Base-by-base conservation (phyloP, 1,140 invertebrate genomes). In the Glomeris maerens region DNA sequence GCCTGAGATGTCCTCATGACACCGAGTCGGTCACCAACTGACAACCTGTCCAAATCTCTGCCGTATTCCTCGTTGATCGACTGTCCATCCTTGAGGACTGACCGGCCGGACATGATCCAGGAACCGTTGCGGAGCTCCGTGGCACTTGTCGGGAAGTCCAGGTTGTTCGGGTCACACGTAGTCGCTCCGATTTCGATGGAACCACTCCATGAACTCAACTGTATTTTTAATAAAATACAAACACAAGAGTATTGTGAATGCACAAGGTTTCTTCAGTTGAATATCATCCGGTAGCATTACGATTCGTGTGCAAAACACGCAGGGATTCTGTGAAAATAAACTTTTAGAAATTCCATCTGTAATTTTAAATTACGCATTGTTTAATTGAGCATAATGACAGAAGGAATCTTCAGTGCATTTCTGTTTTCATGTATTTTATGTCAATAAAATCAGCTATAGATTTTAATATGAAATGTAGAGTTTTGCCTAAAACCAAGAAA, bases 181-280 rank as follows among this genome's bases (percentile, higher is more conserved):
- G 88, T 91, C 10, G 93, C 81, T 28, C 91, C 91, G 60, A 94
- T 86, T 71, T 92, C 86, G 60, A 95, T 79, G 55, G 83, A 89
- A 22, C 89, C 89, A 67, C 82, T 89, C 87, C 89, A 93, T 36
- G 80, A 75, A 60, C 76, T 77, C 52, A 82, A 76, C 80, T 83
- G 50, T 41, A 63, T n/a, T n/a, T n/a, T n/a, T n/a, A 59, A 54
- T 54, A 57, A 55, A 47, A 36, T 3, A 51, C 40, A 55, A 52
- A 39, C 44, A 21, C 26, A 47, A 2, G 29, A 52, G 17, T 38
- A 28, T 7, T 47, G 20, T 25, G 49, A 7, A 29, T 22, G 21
- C n/a, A 22, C 22, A 26, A 20, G 20, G 31, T 54, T n/a, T n/a
- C n/a, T n/a, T n/a, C n/a, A n/a, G n/a, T n/a, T n/a, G n/a, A n/a